These are phyloP conservation scores for Danaus melanippus DNA, from an alignment of 1,140 invertebrate species.

Conservation along the genomic window DNA sequence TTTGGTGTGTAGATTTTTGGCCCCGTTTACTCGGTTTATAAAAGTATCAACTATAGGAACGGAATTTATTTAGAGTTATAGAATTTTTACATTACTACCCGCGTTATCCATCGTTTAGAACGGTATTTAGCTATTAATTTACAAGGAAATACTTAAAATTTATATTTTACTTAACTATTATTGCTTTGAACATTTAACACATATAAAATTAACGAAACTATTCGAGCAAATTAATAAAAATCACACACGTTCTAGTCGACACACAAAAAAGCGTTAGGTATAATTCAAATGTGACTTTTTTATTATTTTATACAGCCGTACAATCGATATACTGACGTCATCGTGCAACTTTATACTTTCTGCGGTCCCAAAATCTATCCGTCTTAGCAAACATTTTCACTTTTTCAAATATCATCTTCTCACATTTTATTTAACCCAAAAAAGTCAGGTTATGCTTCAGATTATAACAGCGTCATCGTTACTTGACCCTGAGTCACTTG, in stretches of 20 bases:
- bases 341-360: conserved; percentile 47
- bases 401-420: too few relatives aligned
- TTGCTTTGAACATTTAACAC: conserved; percentile 39
- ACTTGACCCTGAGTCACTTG: too few relatives aligned
- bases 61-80: conserved; percentile 27
- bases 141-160: conserved; percentile 7
- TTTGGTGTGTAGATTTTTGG: conserved; percentile 25
- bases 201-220: conserved; percentile 26
- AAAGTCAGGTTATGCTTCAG: too few relatives aligned
- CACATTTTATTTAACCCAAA: too few relatives aligned
- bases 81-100: background rate
- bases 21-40: conserved; percentile 22
- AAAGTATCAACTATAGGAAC: conserved; percentile 55
- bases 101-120: conserved; percentile 7
- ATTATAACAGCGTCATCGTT: too few relatives aligned
- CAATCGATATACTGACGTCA: conserved; percentile 41
- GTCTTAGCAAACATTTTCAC: conserved; percentile 49
- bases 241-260: conserved; percentile 34
- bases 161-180: conserved; percentile 45
- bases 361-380: conserved; percentile 54
- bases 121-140: conserved; percentile 16
- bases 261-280: conserved; percentile 47
- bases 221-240: conserved; percentile 45
- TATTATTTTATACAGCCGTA: conserved; percentile 53
- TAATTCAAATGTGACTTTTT: conserved; percentile 10